phyloP scores from a whole-genome alignment of 2,113 vertebrate species.

The Oncorhynchus tshawytscha region DNA sequence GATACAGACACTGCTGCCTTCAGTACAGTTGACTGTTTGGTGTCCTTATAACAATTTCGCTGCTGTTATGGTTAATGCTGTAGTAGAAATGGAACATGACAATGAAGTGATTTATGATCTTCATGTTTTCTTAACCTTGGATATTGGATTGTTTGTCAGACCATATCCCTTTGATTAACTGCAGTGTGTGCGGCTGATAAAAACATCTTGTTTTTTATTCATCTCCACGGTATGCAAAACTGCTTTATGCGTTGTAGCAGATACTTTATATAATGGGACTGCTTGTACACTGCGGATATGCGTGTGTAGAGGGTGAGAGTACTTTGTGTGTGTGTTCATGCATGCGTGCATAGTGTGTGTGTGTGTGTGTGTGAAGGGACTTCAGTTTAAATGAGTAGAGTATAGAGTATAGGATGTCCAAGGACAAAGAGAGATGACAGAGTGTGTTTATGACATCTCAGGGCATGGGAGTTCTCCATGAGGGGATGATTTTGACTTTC shows the following conservation, averaged over 20 bases:
- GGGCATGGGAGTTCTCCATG: slow-evolving; percentile 81
- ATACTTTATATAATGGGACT: background rate
- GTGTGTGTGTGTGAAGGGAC: background rate
- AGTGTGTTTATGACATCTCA: slow-evolving; percentile 60
- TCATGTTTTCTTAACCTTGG: slow-evolving; percentile 90
- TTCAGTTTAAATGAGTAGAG: background rate
- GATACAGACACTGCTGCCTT: background rate
- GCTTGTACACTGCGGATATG: background rate
- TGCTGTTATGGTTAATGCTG: slow-evolving; percentile 77
- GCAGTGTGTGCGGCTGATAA: slow-evolving; percentile 83
- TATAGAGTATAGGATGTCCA: slow-evolving; percentile 10
- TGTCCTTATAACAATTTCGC: slow-evolving; percentile 23
- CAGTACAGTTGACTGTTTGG: slow-evolving; percentile 63
- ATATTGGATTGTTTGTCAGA: slow-evolving; percentile 90
- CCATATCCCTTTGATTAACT: slow-evolving; percentile 85
- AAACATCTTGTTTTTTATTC: slow-evolving; percentile 42
- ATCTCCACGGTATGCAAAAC: slow-evolving; percentile 2
- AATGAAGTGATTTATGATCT: slow-evolving; percentile 86
- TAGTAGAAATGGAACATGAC: slow-evolving; percentile 91
- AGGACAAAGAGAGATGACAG: slow-evolving; percentile 24
- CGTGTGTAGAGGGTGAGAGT: background rate
- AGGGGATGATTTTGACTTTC: slow-evolving; percentile 85
- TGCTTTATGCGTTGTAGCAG: background rate
- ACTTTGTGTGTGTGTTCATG: background rate
- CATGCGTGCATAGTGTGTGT: background rate